A percentile compares a stretch with the other conserved stretches of the same genome.
These are phyloP conservation scores for Ormyrus thymus DNA, from an alignment of 2,888 invertebrate genomes.

Conservation along the genomic window DNA sequence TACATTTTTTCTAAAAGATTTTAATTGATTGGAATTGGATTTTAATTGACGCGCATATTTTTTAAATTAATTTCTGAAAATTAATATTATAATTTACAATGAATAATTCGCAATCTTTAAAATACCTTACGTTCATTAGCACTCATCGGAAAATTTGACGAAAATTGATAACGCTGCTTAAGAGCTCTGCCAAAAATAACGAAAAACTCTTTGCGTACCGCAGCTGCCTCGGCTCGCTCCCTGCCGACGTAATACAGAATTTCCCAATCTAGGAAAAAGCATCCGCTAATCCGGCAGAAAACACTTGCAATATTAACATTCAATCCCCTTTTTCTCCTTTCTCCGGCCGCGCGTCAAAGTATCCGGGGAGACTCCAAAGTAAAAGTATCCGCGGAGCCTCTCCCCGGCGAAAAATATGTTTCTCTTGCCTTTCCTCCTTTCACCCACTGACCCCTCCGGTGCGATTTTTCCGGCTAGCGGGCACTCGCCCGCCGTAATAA, in stretches of 20 bases:
- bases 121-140: no score
- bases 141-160: no score
- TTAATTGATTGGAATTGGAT: no score
- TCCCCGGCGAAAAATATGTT: background rate
- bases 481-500: background rate
- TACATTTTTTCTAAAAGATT: no score
- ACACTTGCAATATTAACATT: slow-evolving; percentile 52
- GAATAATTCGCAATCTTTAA: no score
- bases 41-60: no score
- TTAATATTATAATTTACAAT: no score
- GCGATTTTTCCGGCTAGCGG: background rate
- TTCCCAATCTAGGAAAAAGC: slow-evolving; percentile 51
- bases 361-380: background rate
- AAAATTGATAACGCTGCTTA: slow-evolving; percentile 15
- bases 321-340: slow-evolving; percentile 3
- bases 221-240: slow-evolving; percentile 37
- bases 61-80: no score
- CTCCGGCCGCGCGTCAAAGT: slow-evolving; percentile 19
- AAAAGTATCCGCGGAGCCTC: slow-evolving; percentile 12
- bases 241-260: slow-evolving; percentile 51
- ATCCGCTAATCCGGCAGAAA: slow-evolving; percentile 53
- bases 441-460: slow-evolving; percentile 15
- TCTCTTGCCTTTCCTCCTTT: background rate
- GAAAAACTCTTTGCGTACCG: slow-evolving; percentile 28
- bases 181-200: slow-evolving; percentile 40